Conservation (phyloP, 1,140 invertebrate species). For the Goniozus legneri region DNA sequence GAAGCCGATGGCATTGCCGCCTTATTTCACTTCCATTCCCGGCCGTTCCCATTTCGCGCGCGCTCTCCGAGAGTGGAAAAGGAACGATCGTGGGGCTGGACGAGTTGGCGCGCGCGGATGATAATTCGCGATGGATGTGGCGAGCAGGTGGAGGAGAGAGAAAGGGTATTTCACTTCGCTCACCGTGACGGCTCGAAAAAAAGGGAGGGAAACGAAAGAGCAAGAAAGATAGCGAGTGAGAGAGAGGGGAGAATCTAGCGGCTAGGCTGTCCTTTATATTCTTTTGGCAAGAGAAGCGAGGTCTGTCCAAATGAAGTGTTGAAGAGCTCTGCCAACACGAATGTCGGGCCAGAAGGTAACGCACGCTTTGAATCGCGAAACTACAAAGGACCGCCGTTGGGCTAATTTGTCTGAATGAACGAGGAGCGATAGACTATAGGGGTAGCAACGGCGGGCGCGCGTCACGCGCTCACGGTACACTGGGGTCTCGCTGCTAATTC, state of each 20-base stretch:
- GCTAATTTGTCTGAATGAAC: slow-evolving; percentile 56
- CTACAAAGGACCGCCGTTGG: slow-evolving; percentile 50
- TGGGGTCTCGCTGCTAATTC: slow-evolving; percentile 39
- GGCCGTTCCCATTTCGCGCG: no score
- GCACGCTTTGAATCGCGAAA: slow-evolving; percentile 48
- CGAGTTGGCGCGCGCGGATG: slow-evolving; percentile 6
- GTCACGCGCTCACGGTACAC: slow-evolving; percentile 16
- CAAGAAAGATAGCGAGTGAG: slow-evolving; percentile 17
- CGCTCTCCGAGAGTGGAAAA: no score
- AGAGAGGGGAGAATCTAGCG: slow-evolving; percentile 16
- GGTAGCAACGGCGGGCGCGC: slow-evolving; percentile 23
- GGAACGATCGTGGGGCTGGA: no score
- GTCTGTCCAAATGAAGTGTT: slow-evolving; percentile 46
- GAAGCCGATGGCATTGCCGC: no score
- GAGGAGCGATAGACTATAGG: slow-evolving; percentile 46
- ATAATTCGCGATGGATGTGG: slow-evolving; percentile 15
- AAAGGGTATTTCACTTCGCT: no score
- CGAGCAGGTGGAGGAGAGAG: neutral
- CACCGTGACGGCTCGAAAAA: no score
- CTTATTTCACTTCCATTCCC: no score
- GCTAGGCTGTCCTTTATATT: slow-evolving; percentile 33
- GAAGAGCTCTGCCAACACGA: slow-evolving; percentile 52
- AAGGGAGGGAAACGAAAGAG: slow-evolving; percentile 15
- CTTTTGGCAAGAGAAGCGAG: slow-evolving; percentile 26
- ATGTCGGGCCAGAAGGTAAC: slow-evolving; percentile 44